Evolutionary conservation across 2,888 invertebrate genomes (phyloP).

Genomic region (Adela reaumurella): DNA sequence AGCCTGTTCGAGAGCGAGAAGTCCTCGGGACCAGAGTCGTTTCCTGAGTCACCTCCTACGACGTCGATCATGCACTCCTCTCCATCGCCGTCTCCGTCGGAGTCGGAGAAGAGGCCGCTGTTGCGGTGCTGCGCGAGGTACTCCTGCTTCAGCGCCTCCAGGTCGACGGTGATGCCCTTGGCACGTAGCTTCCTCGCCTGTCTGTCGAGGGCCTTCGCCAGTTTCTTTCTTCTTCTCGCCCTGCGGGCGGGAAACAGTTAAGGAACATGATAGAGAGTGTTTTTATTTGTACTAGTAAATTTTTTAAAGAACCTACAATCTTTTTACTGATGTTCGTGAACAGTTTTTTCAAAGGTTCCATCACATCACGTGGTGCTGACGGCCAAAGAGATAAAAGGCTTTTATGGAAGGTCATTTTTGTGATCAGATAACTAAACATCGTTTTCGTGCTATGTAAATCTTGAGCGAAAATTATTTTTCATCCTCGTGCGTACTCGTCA

Average conservation of each 20-base stretch:
- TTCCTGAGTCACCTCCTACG: constrained; percentile 77
- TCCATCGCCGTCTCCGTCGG: constrained; percentile 57
- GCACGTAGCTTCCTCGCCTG: constrained; percentile 90
- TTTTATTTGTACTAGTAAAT: too few relatives aligned
- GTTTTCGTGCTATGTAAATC: too few relatives aligned
- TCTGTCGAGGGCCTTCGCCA: constrained; percentile 86
- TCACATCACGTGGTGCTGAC: too few relatives aligned
- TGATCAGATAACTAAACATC: too few relatives aligned
- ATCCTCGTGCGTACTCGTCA: too few relatives aligned
- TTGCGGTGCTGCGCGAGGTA: constrained; percentile 77
- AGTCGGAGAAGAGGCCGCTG: constrained; percentile 57
- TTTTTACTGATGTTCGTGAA: too few relatives aligned
- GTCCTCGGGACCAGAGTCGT: constrained; percentile 62
- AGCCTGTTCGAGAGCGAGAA: constrained; percentile 58
- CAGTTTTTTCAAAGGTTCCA: too few relatives aligned
- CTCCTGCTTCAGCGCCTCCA: constrained; percentile 80
- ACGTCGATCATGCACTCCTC: constrained; percentile 79
- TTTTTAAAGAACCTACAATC: too few relatives aligned
- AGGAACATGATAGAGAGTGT: too few relatives aligned
- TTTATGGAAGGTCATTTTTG: too few relatives aligned
- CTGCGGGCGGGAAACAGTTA: constrained; percentile 27
- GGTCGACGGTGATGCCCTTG: constrained; percentile 85
- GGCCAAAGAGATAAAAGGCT: too few relatives aligned
- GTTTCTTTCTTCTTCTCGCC: constrained; percentile 85
- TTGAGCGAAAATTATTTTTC: too few relatives aligned